Conservation (phyloP, 1,140 invertebrate genomes). For the Hirudo medicinalis region DNA sequence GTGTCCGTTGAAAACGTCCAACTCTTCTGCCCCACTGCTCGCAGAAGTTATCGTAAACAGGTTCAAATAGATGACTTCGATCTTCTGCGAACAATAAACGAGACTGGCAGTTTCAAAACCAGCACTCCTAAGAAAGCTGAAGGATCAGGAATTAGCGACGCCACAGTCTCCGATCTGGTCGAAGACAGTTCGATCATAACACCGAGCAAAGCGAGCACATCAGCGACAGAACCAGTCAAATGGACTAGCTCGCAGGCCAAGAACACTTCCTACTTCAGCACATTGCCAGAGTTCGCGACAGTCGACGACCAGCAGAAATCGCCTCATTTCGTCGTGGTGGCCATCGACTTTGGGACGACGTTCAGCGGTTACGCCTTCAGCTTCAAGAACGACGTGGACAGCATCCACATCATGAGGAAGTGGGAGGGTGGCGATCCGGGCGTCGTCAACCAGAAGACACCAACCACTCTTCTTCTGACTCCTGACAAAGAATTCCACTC, state of each 20-base stretch:
- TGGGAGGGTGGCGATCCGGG: constrained; percentile 52
- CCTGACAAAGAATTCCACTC: constrained; percentile 49
- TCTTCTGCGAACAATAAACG: not conserved
- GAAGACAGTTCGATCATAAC: not conserved
- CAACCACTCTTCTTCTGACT: constrained; percentile 47
- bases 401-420: constrained; percentile 52
- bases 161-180: not conserved
- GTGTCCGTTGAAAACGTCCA: not conserved
- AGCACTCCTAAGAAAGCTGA: not conserved
- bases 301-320: constrained; percentile 12
- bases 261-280: constrained; percentile 4
- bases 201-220: not conserved
- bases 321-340: constrained; percentile 46
- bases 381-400: constrained; percentile 45
- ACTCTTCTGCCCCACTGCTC: not conserved
- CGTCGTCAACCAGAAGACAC: constrained; percentile 50
- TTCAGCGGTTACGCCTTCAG: constrained; percentile 53
- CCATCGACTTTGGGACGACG: constrained; percentile 54
- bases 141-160: not conserved
- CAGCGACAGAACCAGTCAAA: not conserved
- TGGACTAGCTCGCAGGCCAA: not conserved
- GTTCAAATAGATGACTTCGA: not conserved
- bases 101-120: not conserved
- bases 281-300: constrained; percentile 5
- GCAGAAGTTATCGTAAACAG: not conserved